phyloP scores from a whole-genome alignment of 2,797 vertebrate species.

The Neosalanx taihuensis region DNA sequence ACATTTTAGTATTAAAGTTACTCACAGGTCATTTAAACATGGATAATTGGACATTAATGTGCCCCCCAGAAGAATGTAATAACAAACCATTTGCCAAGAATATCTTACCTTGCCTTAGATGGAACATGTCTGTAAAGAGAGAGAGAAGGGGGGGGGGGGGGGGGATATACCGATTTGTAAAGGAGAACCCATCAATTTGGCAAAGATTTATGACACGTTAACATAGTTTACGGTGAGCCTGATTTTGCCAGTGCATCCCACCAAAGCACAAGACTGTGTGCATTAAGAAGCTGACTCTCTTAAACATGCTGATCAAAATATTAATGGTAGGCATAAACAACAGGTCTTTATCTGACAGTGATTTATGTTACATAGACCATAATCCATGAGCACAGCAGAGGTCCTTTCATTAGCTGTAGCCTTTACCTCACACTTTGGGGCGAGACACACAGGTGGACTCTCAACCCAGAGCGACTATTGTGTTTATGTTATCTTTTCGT shows the following conservation, averaged over 20 bases:
- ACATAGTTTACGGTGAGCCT: slow-evolving; percentile 73
- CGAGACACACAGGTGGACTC: slow-evolving; percentile 85
- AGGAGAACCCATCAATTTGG: slow-evolving; percentile 65
- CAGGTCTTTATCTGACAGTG: slow-evolving; percentile 81
- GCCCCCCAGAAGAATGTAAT: slow-evolving; percentile 68
- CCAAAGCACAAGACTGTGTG: slow-evolving; percentile 76
- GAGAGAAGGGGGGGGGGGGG: background rate
- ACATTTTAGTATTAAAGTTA: slow-evolving; percentile 43
- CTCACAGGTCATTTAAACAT: slow-evolving; percentile 60
- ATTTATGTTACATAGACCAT: slow-evolving; percentile 85
- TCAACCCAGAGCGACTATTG: slow-evolving; percentile 75
- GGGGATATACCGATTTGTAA: slow-evolving; percentile 61
- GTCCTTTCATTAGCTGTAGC: slow-evolving; percentile 82
- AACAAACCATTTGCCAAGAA: slow-evolving; percentile 70
- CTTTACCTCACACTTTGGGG: slow-evolving; percentile 83
- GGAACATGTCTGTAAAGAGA: slow-evolving; percentile 59
- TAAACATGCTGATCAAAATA: slow-evolving; percentile 89
- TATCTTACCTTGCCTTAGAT: slow-evolving; percentile 48
- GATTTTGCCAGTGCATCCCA: slow-evolving; percentile 68
- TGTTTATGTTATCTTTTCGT: slow-evolving; percentile 92
- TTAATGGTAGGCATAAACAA: slow-evolving; percentile 84
- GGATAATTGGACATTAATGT: slow-evolving; percentile 72
- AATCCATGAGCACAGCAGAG: slow-evolving; percentile 76
- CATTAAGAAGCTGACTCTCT: slow-evolving; percentile 87
- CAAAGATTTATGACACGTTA: slow-evolving; percentile 82